Conservation (phyloP, 2,888 invertebrate genomes). For the Caenorhabditis becei region DNA sequence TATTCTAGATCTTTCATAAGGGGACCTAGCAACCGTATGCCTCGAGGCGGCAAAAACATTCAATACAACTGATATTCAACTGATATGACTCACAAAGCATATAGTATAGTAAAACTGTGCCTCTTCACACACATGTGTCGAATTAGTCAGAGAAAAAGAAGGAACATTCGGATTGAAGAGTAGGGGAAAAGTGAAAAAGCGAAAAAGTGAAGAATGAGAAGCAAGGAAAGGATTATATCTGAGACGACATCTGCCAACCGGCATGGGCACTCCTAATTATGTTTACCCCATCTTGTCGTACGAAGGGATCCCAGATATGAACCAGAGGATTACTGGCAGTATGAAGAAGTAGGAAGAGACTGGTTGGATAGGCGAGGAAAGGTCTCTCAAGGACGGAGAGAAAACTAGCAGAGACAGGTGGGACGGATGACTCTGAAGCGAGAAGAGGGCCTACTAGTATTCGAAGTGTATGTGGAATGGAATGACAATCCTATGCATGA, state of each 20-base stretch:
- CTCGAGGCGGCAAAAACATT: not conserved
- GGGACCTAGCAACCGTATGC: not conserved
- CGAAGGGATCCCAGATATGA: constrained; percentile 19
- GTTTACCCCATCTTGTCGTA: constrained; percentile 33
- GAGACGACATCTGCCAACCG: constrained; percentile 46
- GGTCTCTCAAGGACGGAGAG: constrained; percentile 35
- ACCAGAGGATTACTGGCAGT: constrained; percentile 39
- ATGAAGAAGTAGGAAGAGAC: constrained; percentile 19
- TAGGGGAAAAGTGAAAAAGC: not conserved
- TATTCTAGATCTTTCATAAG: not conserved
- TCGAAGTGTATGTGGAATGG: constrained; percentile 5
- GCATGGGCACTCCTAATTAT: constrained; percentile 27
- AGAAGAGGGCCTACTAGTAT: constrained; percentile 28
- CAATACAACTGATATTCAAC: not conserved
- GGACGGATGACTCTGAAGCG: constrained; percentile 23
- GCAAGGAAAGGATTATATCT: constrained; percentile 43
- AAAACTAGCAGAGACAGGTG: constrained; percentile 35
- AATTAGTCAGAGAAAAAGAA: constrained; percentile 14
- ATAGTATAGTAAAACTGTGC: not conserved
- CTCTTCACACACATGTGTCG: not conserved
- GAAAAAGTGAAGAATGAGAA: constrained; percentile 12
- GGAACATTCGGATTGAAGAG: not conserved
- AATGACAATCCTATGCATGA: constrained; percentile 38
- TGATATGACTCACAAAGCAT: not conserved
- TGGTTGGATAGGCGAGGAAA: constrained; percentile 31